phyloP scores from a whole-genome alignment of 2,113 vertebrate species.

The Nannobrachium achirus region DNA sequence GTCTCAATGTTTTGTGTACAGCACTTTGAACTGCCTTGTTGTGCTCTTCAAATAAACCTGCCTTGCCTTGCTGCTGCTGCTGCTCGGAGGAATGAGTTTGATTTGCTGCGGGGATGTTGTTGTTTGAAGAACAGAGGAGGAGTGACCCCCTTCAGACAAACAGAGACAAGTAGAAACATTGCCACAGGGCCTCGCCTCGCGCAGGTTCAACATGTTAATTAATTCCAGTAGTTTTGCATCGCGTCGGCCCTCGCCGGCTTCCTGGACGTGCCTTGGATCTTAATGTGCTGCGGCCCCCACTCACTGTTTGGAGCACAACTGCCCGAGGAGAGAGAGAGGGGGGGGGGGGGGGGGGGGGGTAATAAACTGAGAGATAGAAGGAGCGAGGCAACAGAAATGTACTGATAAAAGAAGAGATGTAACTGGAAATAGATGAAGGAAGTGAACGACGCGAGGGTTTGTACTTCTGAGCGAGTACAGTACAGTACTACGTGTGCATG shows the following conservation, averaged over 20 bases:
- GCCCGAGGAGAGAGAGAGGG: conserved; percentile 5
- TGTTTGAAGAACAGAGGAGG: conserved; percentile 13
- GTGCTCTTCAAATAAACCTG: background rate
- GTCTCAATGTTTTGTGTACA: too few relatives aligned
- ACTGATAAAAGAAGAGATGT: conserved; percentile 36
- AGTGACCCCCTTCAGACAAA: conserved; percentile 17
- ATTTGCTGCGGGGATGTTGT: conserved; percentile 41
- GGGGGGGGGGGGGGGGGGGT: conserved; percentile 23
- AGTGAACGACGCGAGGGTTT: conserved; percentile 17
- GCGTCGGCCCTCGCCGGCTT: conserved; percentile 44
- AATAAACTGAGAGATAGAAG: background rate
- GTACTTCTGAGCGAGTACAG: background rate
- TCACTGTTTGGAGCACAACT: conserved; percentile 35
- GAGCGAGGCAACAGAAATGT: conserved; percentile 9
- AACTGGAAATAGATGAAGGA: conserved; percentile 38
- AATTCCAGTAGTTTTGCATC: conserved; percentile 61
- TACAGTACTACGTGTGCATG: conserved; percentile 11
- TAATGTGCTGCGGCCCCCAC: conserved; percentile 48
- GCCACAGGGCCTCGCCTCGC: conserved; percentile 28
- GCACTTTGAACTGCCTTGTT: too few relatives aligned
- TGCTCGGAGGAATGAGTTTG: conserved; percentile 34
- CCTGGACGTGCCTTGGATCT: conserved; percentile 60
- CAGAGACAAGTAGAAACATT: conserved; percentile 33
- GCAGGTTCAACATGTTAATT: conserved; percentile 72
- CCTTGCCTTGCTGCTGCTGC: background rate